A percentile compares a stretch with the other conserved stretches of the same genome.
Evolutionary conservation across 2,797 vertebrate species (phyloP).

Genomic region (Scleropages formosus): DNA sequence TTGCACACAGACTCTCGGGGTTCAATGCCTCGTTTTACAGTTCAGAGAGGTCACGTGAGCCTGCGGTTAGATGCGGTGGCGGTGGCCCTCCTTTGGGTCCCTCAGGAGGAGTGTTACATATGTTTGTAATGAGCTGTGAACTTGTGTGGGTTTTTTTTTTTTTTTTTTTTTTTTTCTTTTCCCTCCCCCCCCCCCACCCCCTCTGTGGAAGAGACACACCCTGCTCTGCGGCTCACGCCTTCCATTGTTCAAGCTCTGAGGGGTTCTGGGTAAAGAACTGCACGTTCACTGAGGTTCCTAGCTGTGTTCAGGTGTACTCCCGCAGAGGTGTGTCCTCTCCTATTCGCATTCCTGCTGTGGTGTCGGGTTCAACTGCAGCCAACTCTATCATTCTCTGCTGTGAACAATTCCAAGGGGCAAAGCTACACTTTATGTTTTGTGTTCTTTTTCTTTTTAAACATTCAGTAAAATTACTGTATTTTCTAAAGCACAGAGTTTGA

Average conservation of each 20-base stretch:
- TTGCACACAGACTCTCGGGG: no score
- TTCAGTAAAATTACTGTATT: background rate
- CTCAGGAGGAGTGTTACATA: background rate
- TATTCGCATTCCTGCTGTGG: background rate
- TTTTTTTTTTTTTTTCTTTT: no score
- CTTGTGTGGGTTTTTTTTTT: no score
- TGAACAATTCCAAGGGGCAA: background rate
- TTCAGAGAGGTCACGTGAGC: no score
- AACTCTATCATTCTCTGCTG: conserved; percentile 18
- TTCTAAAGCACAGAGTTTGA: conserved; percentile 2
- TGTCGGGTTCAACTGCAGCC: background rate
- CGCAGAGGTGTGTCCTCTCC: background rate
- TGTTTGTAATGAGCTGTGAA: no score
- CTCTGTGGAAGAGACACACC: no score
- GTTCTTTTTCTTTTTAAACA: conserved; percentile 13
- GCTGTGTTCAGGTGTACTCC: background rate
- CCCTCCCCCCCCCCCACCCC: no score
- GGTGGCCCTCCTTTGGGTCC: background rate
- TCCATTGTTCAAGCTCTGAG: conserved; percentile 7
- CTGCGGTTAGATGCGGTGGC: no score
- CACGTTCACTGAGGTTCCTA: background rate
- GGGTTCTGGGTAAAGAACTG: background rate
- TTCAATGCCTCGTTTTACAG: no score
- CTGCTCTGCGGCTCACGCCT: background rate
- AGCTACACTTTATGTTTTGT: background rate